Evolutionary conservation across 2,888 invertebrate species (phyloP), one percentile per base, ranked within the genome.

Genomic region (Marasmarcha lunaedactyla): DNA sequence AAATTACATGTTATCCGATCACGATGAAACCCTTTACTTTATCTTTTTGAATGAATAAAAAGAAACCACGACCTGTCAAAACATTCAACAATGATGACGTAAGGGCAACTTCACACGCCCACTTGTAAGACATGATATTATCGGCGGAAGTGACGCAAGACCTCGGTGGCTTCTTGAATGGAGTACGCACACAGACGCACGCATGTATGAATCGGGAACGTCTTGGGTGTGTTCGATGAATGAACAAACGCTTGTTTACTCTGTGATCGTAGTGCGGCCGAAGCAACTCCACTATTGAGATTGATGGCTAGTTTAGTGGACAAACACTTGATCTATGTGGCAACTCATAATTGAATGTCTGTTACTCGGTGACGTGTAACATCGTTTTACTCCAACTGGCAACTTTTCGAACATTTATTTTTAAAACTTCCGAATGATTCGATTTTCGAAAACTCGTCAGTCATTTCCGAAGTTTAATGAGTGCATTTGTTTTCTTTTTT

Each of bases 401-500:
- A 50, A 56, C 56, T 59, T 60, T 55, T 70, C 67, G 69, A 58
- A 65, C 59, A 71, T 71, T 63, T 65, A 72, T 73, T 70, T 68
- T 69, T 61, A 70, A 59, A 58, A 66, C 53, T 48, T 57, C 56
- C 64, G 61, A 63, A 71, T 74, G 69, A 72, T 71, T 63, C 55
- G 52, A 62, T 52, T 62, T 55, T 14, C 4, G 55, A 69, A 71
- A 73, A 73, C 72, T 63, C 64, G 70, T 71, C 63, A 67, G 73
- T 81, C 81, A 81, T 72, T 73, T 79, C 79, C 77, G 69, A 78
- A 76, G 69, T 71, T 70, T 72, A 74, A 77, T 76, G 70, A 69
- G 66, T 14, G 6, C n/a, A 14, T 39, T 25, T 34, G 1, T 35
- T 10, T 20, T 36, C 15, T 6, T 12, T 15, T 33, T 15, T 7